Evolutionary conservation across 2,797 vertebrate genomes (phyloP).

Genomic region (Poecilia gillii): DNA sequence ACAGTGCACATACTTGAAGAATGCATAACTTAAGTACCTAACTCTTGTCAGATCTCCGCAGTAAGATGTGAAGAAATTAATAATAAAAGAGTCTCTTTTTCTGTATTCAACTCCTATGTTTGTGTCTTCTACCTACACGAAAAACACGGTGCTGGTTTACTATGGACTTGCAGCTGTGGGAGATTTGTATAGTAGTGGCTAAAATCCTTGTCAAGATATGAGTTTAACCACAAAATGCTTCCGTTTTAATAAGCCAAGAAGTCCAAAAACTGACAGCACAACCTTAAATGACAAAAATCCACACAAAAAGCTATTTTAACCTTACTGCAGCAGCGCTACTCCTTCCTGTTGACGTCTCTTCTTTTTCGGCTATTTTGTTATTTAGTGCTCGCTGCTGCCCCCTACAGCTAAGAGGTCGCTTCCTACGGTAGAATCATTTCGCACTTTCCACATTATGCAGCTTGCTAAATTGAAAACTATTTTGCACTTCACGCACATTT

Average conservation of each 20-base stretch:
- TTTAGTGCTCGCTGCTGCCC: conserved; percentile 24
- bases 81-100: neutral
- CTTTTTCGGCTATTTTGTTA: conserved; percentile 18
- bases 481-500: neutral
- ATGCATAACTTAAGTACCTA: neutral
- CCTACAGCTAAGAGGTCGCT: conserved; percentile 17
- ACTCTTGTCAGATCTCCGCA: neutral
- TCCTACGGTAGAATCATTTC: neutral
- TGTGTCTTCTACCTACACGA: neutral
- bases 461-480: neutral
- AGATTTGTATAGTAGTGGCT: neutral
- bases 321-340: neutral
- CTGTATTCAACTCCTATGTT: neutral
- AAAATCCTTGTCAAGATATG: neutral
- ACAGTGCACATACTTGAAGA: neutral
- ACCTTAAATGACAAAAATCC: neutral
- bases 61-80: neutral
- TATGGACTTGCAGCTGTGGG: neutral
- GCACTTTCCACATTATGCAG: neutral
- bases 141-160: neutral
- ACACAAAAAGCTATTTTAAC: conserved; percentile 24
- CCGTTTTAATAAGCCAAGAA: neutral
- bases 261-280: neutral
- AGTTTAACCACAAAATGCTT: neutral
- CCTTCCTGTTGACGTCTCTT: conserved; percentile 50